Percentiles rank a stretch among this genome's conserved stretches.
Conservation (phyloP, 1,140 invertebrate species). For the Lordiphosa stackelbergi region DNA sequence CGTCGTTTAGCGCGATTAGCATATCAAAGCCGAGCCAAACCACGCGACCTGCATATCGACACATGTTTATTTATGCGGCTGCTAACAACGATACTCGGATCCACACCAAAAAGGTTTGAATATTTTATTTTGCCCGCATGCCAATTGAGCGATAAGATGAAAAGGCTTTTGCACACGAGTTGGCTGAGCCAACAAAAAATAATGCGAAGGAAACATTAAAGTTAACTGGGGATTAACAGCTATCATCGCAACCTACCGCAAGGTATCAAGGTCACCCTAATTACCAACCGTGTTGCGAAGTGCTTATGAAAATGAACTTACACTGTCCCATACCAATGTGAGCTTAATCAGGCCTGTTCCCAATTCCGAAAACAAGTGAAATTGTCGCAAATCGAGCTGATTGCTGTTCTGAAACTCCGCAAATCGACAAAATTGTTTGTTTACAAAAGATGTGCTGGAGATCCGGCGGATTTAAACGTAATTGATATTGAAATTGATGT, state of each 20-base stretch:
- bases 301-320: too few species aligned
- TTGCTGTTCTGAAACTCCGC: too few species aligned
- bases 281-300: neutral
- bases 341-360: too few species aligned
- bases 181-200: slow-evolving; percentile 1
- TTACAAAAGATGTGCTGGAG: too few species aligned
- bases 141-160: slow-evolving; percentile 59
- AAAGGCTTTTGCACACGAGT: slow-evolving; percentile 23
- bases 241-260: slow-evolving; percentile 8
- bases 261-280: slow-evolving; percentile 5
- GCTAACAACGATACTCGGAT: slow-evolving; percentile 1
- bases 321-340: too few species aligned
- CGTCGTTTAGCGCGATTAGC: slow-evolving; percentile 70
- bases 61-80: slow-evolving; percentile 62
- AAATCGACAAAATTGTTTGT: too few species aligned
- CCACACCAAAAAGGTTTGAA: slow-evolving; percentile 42
- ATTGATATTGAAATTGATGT: too few species aligned
- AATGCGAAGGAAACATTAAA: slow-evolving; percentile 4
- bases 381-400: too few species aligned
- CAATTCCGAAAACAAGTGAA: too few species aligned
- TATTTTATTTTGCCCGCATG: slow-evolving; percentile 57
- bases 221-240: neutral
- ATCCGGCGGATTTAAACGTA: too few species aligned
- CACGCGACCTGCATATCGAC: slow-evolving; percentile 65
- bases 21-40: slow-evolving; percentile 60